A percentile compares a stretch with the other conserved stretches of the same genome.
Evolutionary conservation across 2,888 invertebrate species (phyloP).

Genomic region (Mylabris sibirica): DNA sequence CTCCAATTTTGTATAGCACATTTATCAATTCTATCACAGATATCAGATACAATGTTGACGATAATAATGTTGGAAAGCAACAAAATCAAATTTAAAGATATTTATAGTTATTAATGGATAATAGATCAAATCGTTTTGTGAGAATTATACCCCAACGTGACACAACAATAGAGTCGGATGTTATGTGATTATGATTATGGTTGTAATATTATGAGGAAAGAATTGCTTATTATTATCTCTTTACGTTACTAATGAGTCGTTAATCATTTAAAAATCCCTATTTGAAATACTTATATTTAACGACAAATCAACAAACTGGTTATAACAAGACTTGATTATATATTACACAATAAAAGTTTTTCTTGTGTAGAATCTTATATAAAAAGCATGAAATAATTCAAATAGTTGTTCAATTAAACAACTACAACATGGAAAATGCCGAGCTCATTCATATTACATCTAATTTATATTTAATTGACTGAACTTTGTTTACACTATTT

Average conservation of each 20-base stretch:
- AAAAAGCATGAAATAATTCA: too few species aligned
- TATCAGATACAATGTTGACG: background rate
- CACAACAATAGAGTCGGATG: conserved; percentile 30
- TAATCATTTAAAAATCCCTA: background rate
- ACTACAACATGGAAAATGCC: background rate
- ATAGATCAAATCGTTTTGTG: conserved; percentile 25
- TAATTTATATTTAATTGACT: conserved; percentile 1
- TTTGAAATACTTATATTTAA: background rate
- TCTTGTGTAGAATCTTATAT: too few species aligned
- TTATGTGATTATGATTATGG: conserved; percentile 23
- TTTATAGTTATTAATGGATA: conserved; percentile 1
- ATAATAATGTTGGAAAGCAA: background rate
- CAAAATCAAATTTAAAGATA: background rate
- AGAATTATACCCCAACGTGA: conserved; percentile 25
- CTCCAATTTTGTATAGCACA: background rate
- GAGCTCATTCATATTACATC: background rate
- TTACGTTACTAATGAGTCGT: conserved; percentile 21
- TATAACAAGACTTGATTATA: background rate
- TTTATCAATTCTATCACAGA: background rate
- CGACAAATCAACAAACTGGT: background rate
- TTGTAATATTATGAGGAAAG: conserved; percentile 17
- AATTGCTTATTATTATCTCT: conserved; percentile 27
- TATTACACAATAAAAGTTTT: background rate
- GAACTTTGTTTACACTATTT: background rate
- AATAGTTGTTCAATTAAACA: too few species aligned